Evolutionary conservation across 2,113 vertebrate genomes (phyloP), one percentile per base, ranked within the genome.

Genomic region (Hepsetus odoe): DNA sequence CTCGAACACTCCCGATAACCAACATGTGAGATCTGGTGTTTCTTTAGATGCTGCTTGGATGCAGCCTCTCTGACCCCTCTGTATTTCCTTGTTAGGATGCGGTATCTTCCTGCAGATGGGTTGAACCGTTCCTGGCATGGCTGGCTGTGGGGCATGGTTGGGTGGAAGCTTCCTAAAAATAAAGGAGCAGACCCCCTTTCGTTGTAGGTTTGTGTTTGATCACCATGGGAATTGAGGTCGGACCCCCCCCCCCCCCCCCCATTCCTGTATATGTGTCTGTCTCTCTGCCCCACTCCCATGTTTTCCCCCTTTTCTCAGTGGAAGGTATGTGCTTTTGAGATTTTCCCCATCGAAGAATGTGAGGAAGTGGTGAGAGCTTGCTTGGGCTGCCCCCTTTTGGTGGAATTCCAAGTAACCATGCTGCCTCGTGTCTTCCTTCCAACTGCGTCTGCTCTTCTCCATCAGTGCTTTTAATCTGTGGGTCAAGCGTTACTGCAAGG

Each of bases 121-220:
- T 91, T 87, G 92, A 92, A 94, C 91, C 90, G 91, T 93, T 89
- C 92, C 90, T 92, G 86, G 87, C 95, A 94, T 95, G 94, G 90
- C 93, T 93, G 88, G 87, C 92, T 90, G 92, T 90, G 90, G 91
- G 94, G 92, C 88, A 91, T 92, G 89, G 86, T 89, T 84, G 89
- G 59, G 85, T 94, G 91, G 91, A 95, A 89, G 86, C 30, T 75
- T 59, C 92, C 89, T 95, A 96, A 93, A 97, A 97, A 97, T 97
- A 96, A 94, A 77, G 92, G 91, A 92, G 84, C 90, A 92, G 92
- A 91, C 93, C 90, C 91, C 92, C 92, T 95, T 95, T 94, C 92
- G 91, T 86, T 81, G 87, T 40, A 24, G 16, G 1, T 79, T 72
- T 87, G 91, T 87, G 83, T 92, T 96, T 94, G 94, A 95, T 95